A percentile compares a stretch with the other conserved stretches of the same genome.
Evolutionary conservation across 2,888 invertebrate genomes (phyloP).

Genomic region (Aproaerema taeniolella): DNA sequence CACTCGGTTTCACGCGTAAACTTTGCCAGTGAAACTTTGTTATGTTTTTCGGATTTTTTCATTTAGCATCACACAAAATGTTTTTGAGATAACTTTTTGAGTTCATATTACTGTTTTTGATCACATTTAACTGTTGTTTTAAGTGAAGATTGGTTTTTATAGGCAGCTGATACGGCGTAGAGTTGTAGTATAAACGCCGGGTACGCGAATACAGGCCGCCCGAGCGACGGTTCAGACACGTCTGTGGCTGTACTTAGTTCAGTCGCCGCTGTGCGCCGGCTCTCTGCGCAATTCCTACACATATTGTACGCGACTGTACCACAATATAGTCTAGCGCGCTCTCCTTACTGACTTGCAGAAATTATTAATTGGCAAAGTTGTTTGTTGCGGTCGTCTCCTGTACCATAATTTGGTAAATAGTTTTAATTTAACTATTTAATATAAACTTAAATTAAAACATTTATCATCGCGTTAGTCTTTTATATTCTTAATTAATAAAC

Average conservation of each 20-base stretch:
- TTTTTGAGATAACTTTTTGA: no score
- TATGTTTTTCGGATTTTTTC: neutral
- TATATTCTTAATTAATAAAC: no score
- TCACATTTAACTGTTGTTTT: no score
- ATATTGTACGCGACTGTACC: slow-evolving; percentile 23
- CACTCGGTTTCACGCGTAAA: slow-evolving; percentile 21
- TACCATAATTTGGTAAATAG: no score
- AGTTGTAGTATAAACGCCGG: slow-evolving; percentile 8
- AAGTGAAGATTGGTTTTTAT: slow-evolving; percentile 3
- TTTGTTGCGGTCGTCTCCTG: slow-evolving; percentile 6
- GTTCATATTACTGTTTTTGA: no score
- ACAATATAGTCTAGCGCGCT: neutral
- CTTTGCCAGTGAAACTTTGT: slow-evolving; percentile 11
- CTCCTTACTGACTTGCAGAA: slow-evolving; percentile 9
- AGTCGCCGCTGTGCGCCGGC: slow-evolving; percentile 38
- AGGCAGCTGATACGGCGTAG: neutral
- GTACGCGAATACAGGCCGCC: slow-evolving; percentile 36
- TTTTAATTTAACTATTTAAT: no score
- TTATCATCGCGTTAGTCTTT: no score
- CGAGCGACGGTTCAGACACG: slow-evolving; percentile 49
- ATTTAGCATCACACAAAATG: neutral
- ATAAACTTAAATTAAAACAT: no score
- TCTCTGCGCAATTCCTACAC: slow-evolving; percentile 59
- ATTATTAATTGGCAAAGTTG: slow-evolving; percentile 14
- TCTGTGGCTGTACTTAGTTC: slow-evolving; percentile 33